These are phyloP conservation scores for Equus przewalskii DNA, from an alignment of 2,113 vertebrate species.

Conservation along the genomic window DNA sequence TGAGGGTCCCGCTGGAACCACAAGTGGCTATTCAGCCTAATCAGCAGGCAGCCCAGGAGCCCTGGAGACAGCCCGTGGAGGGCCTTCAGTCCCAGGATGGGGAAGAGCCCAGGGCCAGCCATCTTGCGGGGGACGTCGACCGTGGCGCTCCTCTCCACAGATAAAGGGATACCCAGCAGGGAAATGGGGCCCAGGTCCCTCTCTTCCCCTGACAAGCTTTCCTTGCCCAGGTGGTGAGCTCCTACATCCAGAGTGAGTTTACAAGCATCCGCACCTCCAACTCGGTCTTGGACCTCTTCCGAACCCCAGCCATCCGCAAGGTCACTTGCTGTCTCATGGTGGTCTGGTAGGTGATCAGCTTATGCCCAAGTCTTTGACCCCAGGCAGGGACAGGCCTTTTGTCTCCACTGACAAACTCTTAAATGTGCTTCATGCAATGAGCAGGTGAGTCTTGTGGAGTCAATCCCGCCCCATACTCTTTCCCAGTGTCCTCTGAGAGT, in stretches of 20 bases:
- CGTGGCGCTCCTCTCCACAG: background rate
- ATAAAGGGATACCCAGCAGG: background rate
- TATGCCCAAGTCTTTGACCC: background rate
- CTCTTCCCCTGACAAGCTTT: background rate
- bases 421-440: background rate
- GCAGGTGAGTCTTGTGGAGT: background rate
- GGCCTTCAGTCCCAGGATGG: too few relatives aligned
- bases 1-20: background rate
- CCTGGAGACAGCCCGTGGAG: background rate
- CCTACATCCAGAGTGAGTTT: conserved; percentile 90
- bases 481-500: background rate
- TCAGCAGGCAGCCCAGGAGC: background rate
- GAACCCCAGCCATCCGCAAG: conserved; percentile 88
- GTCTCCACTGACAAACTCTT: background rate
- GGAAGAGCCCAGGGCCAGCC: background rate
- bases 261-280: conserved; percentile 76
- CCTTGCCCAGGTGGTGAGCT: conserved; percentile 87
- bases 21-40: background rate
- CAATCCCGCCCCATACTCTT: background rate
- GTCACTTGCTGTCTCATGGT: conserved; percentile 90
- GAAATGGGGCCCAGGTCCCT: background rate
- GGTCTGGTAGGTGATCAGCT: conserved; percentile 89
- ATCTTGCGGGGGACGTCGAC: background rate
- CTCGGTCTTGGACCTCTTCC: conserved; percentile 89
- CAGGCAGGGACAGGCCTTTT: background rate